Evolutionary conservation across 2,888 invertebrate species (phyloP).

Genomic region (Agriopis leucophaearia): DNA sequence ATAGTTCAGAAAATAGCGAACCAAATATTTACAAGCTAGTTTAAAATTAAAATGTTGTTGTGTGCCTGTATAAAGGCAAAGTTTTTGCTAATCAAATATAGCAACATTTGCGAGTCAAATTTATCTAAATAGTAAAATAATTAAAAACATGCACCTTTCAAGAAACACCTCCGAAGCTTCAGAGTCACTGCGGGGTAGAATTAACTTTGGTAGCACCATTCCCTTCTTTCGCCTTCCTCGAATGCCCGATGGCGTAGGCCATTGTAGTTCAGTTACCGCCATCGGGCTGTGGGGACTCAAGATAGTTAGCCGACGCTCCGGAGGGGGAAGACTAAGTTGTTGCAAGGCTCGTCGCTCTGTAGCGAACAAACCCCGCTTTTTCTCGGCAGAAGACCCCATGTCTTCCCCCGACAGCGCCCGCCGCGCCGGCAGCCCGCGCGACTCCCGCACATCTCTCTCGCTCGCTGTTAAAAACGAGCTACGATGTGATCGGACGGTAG

Average conservation of each 20-base stretch:
- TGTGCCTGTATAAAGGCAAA: too few relatives aligned
- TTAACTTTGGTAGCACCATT: constrained; percentile 90
- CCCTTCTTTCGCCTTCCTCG: constrained; percentile 90
- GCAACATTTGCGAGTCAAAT: background rate
- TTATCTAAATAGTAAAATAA: constrained; percentile 1
- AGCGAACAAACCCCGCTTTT: constrained; percentile 89
- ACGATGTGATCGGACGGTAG: constrained; percentile 81
- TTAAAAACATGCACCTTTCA: constrained; percentile 81
- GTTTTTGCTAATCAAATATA: too few relatives aligned
- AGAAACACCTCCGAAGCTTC: constrained; percentile 89
- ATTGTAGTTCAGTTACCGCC: constrained; percentile 88
- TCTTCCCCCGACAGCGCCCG: constrained; percentile 88
- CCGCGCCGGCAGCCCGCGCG: constrained; percentile 88
- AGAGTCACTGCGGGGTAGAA: constrained; percentile 91
- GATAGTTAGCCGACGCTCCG: constrained; percentile 90
- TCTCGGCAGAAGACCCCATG: constrained; percentile 88
- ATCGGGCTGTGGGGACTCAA: constrained; percentile 93
- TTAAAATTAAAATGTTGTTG: too few relatives aligned
- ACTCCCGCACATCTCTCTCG: constrained; percentile 89
- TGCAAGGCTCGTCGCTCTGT: constrained; percentile 88
- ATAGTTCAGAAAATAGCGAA: background rate
- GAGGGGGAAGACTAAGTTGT: constrained; percentile 90
- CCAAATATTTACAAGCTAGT: too few relatives aligned
- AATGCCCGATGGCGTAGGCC: constrained; percentile 86
- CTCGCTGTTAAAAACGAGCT: constrained; percentile 89